These are phyloP conservation scores for Tadarida brasiliensis DNA, from an alignment of 2,797 vertebrate genomes.

Conservation along the genomic window DNA sequence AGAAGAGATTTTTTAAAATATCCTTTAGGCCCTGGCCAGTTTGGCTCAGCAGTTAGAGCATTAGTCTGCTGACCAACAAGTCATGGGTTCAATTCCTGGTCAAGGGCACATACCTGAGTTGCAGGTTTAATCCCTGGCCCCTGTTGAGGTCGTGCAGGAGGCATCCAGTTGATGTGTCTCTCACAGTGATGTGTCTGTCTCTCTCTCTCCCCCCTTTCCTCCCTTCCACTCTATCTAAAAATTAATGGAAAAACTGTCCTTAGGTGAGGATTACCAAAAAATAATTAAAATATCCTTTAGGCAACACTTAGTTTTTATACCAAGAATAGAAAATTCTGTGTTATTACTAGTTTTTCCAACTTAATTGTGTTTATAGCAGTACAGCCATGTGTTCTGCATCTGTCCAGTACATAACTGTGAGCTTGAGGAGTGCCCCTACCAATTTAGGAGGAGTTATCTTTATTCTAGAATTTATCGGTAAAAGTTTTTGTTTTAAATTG, in stretches of 20 bases:
- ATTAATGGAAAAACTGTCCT: too few relatives aligned
- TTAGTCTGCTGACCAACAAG: too few relatives aligned
- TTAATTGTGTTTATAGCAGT: background rate
- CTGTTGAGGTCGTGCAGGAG: too few relatives aligned
- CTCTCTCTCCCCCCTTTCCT: too few relatives aligned
- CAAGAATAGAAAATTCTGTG: slow-evolving; percentile 32
- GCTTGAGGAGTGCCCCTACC: background rate
- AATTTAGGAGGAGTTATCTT: background rate
- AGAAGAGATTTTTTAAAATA: background rate
- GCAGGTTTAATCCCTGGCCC: too few relatives aligned
- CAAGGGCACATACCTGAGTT: too few relatives aligned
- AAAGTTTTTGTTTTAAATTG: slow-evolving; percentile 17
- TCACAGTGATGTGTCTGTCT: too few relatives aligned
- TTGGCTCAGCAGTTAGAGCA: too few relatives aligned
- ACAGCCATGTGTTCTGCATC: background rate
- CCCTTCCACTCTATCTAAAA: too few relatives aligned
- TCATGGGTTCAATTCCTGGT: too few relatives aligned
- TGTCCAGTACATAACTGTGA: background rate
- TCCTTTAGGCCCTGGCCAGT: background rate
- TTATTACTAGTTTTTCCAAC: background rate
- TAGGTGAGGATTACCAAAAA: too few relatives aligned
- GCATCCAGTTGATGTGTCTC: too few relatives aligned
- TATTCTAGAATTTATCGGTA: background rate
- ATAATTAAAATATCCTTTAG: background rate
- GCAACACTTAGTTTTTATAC: background rate